Percentiles rank a stretch among this genome's conserved stretches.
Evolutionary conservation across 2,888 invertebrate species (phyloP).

Genomic region (Anagyrus pseudococci): DNA sequence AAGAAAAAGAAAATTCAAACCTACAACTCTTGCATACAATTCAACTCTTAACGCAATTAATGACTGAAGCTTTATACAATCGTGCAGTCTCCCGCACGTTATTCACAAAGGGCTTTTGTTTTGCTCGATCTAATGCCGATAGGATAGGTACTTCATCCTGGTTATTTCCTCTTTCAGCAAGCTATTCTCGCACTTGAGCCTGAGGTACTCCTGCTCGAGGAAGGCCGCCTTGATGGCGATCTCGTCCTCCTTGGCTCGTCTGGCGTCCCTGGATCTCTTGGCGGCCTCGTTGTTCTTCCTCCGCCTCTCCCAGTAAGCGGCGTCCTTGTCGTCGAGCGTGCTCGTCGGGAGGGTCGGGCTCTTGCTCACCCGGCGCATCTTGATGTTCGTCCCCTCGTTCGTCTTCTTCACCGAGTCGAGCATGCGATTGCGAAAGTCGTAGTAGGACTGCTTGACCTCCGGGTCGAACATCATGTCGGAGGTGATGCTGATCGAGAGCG

Average conservation of each 20-base stretch:
- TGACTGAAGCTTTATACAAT: too few relatives aligned
- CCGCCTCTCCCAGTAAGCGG: conserved; percentile 85
- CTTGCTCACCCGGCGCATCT: conserved; percentile 66
- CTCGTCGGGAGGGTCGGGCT: conserved; percentile 46
- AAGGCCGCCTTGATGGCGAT: conserved; percentile 87
- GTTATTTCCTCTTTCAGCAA: conserved; percentile 49
- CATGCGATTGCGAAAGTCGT: conserved; percentile 74
- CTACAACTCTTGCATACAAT: too few relatives aligned
- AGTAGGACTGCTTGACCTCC: conserved; percentile 72
- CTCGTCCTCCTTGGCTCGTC: conserved; percentile 90
- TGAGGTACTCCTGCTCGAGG: conserved; percentile 86
- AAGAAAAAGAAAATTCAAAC: too few relatives aligned
- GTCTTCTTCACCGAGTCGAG: conserved; percentile 71
- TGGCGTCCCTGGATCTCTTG: conserved; percentile 88
- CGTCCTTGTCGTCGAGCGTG: conserved; percentile 68
- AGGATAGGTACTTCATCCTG: conserved; percentile 25
- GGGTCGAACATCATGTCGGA: conserved; percentile 65
- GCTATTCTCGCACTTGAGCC: conserved; percentile 74
- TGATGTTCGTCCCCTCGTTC: conserved; percentile 73
- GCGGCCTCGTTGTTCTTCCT: conserved; percentile 95
- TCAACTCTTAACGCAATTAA: too few relatives aligned
- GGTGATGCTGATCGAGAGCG: conserved; percentile 67
- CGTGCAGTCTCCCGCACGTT: too few relatives aligned
- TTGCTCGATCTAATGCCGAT: conserved; percentile 6
- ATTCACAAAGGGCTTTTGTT: too few relatives aligned